Base-by-base conservation (phyloP, 2,888 invertebrate species). In the Taphrorychus bicolor region DNA sequence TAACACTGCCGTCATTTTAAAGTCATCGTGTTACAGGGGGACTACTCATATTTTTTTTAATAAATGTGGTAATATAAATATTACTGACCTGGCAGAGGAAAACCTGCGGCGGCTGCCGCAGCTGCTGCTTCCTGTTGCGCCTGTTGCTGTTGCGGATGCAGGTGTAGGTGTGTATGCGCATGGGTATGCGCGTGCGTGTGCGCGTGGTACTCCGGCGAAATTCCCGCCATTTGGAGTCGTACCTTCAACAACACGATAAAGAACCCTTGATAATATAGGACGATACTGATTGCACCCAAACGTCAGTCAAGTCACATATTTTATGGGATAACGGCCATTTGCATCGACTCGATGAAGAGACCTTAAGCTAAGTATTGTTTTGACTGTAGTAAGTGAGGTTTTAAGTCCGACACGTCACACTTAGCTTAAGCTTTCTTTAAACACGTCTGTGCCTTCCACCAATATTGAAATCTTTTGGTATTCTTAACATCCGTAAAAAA, bases 131-230 rank as follows among this genome's bases (percentile, higher is more conserved):
- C 80, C 82, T 91, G 92, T 83, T 90, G 91, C 83, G 91, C 91
- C 80, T 91, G 91, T 71, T 91, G 91, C 78, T 91, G 91, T 81
- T 88, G 91, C 74, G 90, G 86, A 85, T 93, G 92, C 75, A 93
- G 87, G 85, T 93, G 93, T 75, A 92, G 90, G 85, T 93, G 93
- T 77, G 94, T 92, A 85, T 95, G 95, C 79, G 95, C 92, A 83
- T 94, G 94, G 74, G 93, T 93, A 85, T 94, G 94, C 76, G 94
- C 93, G 83, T 95, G 95, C 75, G 94, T 93, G 85, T 95, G 95
- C 79, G 94, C 93, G 84, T 95, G 95, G 85, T 93, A 94, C 85
- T 94, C 94, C 56, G 91, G 91, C 76, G 88, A 91, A 77, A 92
- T 91, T 81, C 94, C 94, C 76, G 94, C 94, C 94, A 96, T 94